Conservation (phyloP, 2,113 vertebrate genomes). For the Grammomys surdaster region DNA sequence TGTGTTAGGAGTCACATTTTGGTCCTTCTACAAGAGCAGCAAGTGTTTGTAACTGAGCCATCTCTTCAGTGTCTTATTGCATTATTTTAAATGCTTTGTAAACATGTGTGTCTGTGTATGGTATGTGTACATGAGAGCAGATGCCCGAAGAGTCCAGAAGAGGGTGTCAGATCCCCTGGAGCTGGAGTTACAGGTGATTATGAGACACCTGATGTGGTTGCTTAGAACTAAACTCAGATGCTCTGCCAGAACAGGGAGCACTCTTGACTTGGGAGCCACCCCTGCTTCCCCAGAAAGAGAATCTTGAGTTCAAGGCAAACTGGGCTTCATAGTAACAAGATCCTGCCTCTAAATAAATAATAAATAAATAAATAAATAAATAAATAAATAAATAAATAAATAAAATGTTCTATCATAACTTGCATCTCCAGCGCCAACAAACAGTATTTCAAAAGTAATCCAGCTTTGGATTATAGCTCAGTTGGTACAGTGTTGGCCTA, state of each 20-base stretch:
- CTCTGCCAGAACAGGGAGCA: not conserved
- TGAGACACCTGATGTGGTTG: not conserved
- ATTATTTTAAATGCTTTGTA: not conserved
- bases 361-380: no score
- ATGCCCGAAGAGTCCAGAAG: not conserved
- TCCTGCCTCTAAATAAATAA: no score
- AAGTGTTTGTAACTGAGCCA: not conserved
- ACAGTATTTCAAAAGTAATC: slow-evolving; percentile 2
- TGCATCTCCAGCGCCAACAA: not conserved
- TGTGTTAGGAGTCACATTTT: not conserved
- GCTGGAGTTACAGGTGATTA: not conserved
- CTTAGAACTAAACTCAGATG: not conserved
- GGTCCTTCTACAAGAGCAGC: not conserved
- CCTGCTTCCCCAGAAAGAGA: no score
- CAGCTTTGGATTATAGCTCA: not conserved
- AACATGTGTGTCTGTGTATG: no score
- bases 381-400: no score
- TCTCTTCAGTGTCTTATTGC: not conserved
- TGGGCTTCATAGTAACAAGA: no score
- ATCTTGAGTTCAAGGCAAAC: not conserved
- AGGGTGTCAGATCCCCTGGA: not conserved
- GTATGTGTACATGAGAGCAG: not conserved
- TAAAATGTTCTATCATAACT: not conserved
- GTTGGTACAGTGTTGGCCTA: not conserved
- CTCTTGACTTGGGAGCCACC: no score